phyloP scores from a whole-genome alignment of 1,140 invertebrate genomes.

The Hydropsyche tenuis region DNA sequence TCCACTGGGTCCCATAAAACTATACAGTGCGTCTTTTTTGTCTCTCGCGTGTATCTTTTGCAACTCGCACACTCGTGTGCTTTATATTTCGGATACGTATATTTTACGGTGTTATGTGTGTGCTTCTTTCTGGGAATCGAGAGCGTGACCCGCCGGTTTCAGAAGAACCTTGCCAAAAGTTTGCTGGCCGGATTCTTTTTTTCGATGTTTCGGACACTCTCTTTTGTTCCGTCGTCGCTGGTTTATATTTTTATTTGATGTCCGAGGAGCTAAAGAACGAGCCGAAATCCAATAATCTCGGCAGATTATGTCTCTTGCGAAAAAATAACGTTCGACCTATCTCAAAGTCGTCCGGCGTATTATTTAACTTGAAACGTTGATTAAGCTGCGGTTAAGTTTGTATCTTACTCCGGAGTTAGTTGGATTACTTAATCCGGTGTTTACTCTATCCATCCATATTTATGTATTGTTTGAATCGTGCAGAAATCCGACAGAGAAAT shows the following conservation, averaged over 20 bases:
- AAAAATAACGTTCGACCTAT: not conserved
- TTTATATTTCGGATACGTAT: too few relatives aligned
- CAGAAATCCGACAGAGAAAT: too few relatives aligned
- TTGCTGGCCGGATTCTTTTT: not conserved
- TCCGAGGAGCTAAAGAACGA: not conserved
- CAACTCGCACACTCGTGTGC: too few relatives aligned
- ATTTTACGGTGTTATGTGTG: not conserved
- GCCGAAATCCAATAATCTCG: not conserved
- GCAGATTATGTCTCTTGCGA: conserved; percentile 1
- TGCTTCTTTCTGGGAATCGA: not conserved
- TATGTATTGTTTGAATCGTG: too few relatives aligned
- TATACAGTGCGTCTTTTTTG: conserved; percentile 7
- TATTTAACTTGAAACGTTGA: too few relatives aligned
- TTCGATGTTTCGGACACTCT: not conserved
- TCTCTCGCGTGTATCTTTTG: not conserved
- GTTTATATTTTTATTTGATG: conserved; percentile 9
- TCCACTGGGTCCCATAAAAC: conserved; percentile 7
- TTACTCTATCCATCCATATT: too few relatives aligned
- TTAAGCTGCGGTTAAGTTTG: too few relatives aligned
- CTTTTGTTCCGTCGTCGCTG: not conserved
- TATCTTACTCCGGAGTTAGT: too few relatives aligned
- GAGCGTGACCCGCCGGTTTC: conserved; percentile 3
- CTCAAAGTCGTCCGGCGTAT: not conserved
- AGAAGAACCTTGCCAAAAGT: not conserved
- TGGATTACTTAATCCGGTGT: too few relatives aligned